Percentiles rank a stretch among this genome's conserved stretches.
These are phyloP conservation scores for Ariolimax columbianus DNA, from an alignment of 2,888 invertebrate genomes.

Conservation along the genomic window DNA sequence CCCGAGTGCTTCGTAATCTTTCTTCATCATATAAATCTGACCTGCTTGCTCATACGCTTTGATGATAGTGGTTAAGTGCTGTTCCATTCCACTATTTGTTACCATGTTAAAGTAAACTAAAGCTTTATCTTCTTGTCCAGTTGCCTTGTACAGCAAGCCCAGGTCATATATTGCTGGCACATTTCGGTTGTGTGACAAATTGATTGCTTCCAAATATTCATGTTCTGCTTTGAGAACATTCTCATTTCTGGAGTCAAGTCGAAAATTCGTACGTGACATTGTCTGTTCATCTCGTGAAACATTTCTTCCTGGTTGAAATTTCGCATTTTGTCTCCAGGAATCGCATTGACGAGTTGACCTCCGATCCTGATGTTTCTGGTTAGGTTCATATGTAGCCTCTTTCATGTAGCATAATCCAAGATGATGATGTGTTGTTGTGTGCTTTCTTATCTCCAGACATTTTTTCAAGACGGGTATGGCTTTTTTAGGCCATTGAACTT, in stretches of 20 bases:
- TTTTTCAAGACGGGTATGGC: neutral
- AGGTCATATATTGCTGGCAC: too few relatives aligned
- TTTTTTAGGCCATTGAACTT: neutral
- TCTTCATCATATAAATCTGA: neutral
- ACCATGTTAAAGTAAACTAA: neutral
- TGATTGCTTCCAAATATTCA: neutral
- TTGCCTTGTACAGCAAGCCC: neutral
- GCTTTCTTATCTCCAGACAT: neutral
- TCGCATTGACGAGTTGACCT: too few relatives aligned
- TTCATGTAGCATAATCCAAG: too few relatives aligned
- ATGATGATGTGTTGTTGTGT: too few relatives aligned
- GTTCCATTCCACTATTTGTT: neutral
- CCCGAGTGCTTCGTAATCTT: neutral
- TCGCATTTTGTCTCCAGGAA: too few relatives aligned
- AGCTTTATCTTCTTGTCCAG: neutral
- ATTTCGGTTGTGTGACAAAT: too few relatives aligned
- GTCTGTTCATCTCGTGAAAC: neutral
- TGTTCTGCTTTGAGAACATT: neutral
- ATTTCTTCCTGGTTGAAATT: too few relatives aligned
- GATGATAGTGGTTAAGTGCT: neutral
- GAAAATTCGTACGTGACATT: rapidly evolving
- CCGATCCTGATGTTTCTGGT: too few relatives aligned
- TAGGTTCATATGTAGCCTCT: too few relatives aligned
- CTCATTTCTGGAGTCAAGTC: neutral
- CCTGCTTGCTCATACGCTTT: constrained; percentile 22